A percentile compares a stretch with the other conserved stretches of the same genome.
These are phyloP conservation scores for Actinia equina DNA, from an alignment of 64 coral and sea anemone genomes.

Conservation along the genomic window DNA sequence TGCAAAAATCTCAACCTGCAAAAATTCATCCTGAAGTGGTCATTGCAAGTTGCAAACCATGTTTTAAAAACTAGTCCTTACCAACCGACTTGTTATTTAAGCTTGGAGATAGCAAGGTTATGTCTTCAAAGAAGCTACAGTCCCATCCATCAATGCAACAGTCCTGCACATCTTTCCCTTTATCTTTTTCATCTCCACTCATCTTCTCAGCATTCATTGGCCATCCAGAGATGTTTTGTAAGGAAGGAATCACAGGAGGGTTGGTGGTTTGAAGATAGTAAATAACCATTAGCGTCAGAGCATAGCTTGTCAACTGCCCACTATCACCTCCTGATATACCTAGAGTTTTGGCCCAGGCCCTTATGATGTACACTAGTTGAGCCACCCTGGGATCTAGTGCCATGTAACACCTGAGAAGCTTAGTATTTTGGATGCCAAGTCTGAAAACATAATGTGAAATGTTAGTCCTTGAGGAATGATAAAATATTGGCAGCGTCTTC, in stretches of 20 bases:
- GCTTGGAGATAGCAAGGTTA: conserved; percentile 35
- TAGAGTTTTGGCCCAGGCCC: conserved; percentile 82
- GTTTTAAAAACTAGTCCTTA: background rate
- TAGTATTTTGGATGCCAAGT: conserved; percentile 74
- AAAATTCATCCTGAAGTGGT: no score
- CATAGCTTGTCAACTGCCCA: conserved; percentile 80
- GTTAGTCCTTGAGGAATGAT: background rate
- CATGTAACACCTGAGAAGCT: conserved; percentile 64
- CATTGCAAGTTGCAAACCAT: no score
- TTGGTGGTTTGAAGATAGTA: conserved; percentile 70
- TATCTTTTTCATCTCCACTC: background rate
- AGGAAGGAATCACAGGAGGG: conserved; percentile 75
- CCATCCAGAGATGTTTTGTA: conserved; percentile 44
- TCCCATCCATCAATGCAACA: conserved; percentile 76
- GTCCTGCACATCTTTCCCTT: background rate
- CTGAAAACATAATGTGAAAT: conserved; percentile 17
- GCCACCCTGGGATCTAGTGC: conserved; percentile 61
- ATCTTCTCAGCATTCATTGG: background rate
- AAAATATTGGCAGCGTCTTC: no score
- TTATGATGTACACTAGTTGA: conserved; percentile 66
- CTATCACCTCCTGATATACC: conserved; percentile 43
- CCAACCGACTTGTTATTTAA: conserved; percentile 46
- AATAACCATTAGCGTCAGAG: conserved; percentile 77
- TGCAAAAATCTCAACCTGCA: no score
- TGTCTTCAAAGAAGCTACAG: conserved; percentile 70